Percentiles rank a stretch among this genome's conserved stretches.
Conservation (phyloP, 1,140 invertebrate genomes). For the Plodia interpunctella region DNA sequence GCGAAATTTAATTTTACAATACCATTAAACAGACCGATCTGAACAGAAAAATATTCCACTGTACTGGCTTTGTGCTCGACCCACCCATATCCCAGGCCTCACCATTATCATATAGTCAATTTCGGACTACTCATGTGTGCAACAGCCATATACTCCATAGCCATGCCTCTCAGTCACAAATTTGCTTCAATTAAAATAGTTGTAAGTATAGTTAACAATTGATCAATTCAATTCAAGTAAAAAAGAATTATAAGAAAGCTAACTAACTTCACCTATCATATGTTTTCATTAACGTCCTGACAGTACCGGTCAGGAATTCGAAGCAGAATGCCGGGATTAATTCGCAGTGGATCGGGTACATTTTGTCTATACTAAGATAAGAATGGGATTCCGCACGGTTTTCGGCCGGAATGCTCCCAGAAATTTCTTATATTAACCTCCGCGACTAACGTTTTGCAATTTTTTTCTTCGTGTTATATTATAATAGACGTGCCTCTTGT, state of each 20-base stretch:
- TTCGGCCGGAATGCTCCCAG: not conserved
- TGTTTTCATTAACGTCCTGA: constrained; percentile 1
- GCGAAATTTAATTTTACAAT: too few species aligned
- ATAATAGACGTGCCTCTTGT: not conserved
- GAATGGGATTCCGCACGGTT: constrained; percentile 5
- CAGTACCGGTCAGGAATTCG: not conserved
- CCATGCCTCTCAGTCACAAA: too few species aligned
- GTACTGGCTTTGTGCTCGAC: too few species aligned
- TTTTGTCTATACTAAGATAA: constrained; percentile 6
- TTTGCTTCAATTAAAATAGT: too few species aligned
- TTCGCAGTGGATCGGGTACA: constrained; percentile 1
- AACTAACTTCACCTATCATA: not conserved
- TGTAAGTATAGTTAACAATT: too few species aligned
- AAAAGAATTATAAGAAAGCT: not conserved
- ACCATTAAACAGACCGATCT: too few species aligned
- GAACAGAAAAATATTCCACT: too few species aligned
- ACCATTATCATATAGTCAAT: too few species aligned
- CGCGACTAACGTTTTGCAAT: not conserved
- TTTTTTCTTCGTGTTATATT: not conserved
- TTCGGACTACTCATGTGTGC: too few species aligned
- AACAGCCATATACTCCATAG: too few species aligned
- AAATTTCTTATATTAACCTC: constrained; percentile 4
- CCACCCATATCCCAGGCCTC: too few species aligned
- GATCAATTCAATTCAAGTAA: too few species aligned
- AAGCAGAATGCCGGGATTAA: constrained; percentile 6